Conservation (phyloP, 2,888 invertebrate species). For the Bombyx huttoni region DNA sequence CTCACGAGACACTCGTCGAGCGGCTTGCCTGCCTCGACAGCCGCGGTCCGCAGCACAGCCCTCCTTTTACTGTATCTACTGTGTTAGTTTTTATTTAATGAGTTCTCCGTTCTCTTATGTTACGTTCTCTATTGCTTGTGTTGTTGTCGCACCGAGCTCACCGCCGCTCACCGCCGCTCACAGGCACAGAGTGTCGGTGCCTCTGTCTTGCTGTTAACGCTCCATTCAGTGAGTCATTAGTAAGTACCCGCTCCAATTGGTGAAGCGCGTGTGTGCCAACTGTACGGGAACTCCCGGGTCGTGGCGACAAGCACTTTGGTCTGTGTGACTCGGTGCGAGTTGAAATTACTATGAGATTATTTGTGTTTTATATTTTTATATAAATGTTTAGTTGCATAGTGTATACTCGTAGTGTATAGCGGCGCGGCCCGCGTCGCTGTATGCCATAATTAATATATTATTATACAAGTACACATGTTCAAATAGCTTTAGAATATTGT, state of each 20-base stretch:
- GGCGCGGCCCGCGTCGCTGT: constrained; percentile 10
- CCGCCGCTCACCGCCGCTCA: neutral
- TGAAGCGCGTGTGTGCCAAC: too few relatives aligned
- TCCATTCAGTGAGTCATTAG: too few relatives aligned
- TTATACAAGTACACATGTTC: constrained; percentile 42
- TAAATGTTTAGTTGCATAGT: constrained; percentile 34
- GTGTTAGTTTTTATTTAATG: neutral
- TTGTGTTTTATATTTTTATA: constrained; percentile 55
- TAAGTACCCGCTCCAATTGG: too few relatives aligned
- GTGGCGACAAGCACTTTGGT: too few relatives aligned
- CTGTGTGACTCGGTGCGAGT: neutral
- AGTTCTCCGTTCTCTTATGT: neutral
- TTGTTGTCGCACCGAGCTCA: neutral
- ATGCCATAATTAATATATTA: constrained; percentile 31
- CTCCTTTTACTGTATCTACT: too few relatives aligned
- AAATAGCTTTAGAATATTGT: constrained; percentile 23
- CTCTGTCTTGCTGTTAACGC: too few relatives aligned
- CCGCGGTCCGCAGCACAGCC: too few relatives aligned
- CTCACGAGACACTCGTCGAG: neutral
- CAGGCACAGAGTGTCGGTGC: neutral
- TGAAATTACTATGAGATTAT: constrained; percentile 72
- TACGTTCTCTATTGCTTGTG: neutral
- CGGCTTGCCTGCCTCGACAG: neutral
- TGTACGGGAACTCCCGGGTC: too few relatives aligned
- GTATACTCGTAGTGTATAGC: constrained; percentile 16